Conservation (phyloP, 2,113 vertebrate genomes). For the Brienomyrus longianalis region DNA sequence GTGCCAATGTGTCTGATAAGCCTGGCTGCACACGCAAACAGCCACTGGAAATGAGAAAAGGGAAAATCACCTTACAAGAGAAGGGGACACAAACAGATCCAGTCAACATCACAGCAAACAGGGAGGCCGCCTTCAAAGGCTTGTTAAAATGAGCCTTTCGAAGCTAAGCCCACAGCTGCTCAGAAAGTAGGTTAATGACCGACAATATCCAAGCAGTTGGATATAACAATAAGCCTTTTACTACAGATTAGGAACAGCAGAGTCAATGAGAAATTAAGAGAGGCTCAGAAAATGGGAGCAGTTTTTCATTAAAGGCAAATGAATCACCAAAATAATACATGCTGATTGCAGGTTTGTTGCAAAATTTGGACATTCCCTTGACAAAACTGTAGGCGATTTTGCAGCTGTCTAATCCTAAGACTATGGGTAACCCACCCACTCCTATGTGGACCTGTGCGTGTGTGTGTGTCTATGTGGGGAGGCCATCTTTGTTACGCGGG, state of each 20-base stretch:
- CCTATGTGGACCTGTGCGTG: neutral
- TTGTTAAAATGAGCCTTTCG: constrained; percentile 18
- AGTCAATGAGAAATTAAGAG: constrained; percentile 10
- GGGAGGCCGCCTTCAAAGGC: neutral
- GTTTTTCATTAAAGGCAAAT: constrained; percentile 5
- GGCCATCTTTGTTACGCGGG: neutral
- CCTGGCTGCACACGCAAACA: neutral
- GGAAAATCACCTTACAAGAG: neutral
- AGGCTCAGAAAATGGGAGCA: neutral
- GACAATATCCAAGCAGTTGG: constrained; percentile 42
- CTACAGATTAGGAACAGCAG: constrained; percentile 45
- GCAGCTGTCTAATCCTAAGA: neutral
- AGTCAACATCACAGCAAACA: neutral
- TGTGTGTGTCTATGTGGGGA: neutral
- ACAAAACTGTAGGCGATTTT: neutral
- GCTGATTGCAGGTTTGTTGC: neutral
- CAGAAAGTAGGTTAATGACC: constrained; percentile 63
- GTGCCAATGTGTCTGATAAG: neutral
- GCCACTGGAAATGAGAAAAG: neutral
- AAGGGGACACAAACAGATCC: neutral
- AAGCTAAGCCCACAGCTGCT: constrained; percentile 37
- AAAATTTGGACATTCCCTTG: neutral
- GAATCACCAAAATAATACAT: neutral
- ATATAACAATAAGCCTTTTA: constrained; percentile 59
- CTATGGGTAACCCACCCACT: neutral